phyloP scores from a whole-genome alignment of 2,888 invertebrate species.

The Cheilosia pagana region DNA sequence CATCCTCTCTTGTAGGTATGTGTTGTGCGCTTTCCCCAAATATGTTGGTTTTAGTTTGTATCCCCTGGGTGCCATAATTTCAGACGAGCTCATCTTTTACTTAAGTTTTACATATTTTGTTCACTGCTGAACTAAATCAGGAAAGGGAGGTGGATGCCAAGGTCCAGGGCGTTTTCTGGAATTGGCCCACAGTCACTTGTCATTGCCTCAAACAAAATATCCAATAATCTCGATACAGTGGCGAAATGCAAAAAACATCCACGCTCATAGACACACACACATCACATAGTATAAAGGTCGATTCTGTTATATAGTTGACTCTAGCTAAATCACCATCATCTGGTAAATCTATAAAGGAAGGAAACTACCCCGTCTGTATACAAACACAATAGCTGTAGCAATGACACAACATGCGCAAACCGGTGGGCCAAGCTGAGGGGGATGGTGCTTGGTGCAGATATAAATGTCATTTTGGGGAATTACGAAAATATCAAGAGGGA shows the following conservation, averaged over 20 bases:
- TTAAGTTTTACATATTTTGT: conserved; percentile 83
- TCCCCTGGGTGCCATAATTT: conserved; percentile 83
- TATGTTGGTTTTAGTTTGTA: conserved; percentile 74
- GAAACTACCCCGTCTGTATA: conserved; percentile 37
- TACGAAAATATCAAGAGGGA: conserved; percentile 69
- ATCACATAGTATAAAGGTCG: conserved; percentile 29
- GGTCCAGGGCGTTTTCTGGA: conserved; percentile 21
- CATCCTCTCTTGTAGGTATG: neutral
- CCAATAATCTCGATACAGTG: conserved; percentile 54
- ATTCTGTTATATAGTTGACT: conserved; percentile 22
- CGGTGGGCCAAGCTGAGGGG: neutral
- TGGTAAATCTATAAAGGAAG: conserved; percentile 18
- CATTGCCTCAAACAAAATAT: conserved; percentile 60
- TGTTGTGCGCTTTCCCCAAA: conserved; percentile 63
- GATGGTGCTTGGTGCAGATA: conserved; percentile 46
- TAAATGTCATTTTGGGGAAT: conserved; percentile 66
- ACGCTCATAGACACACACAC: neutral
- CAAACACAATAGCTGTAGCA: conserved; percentile 28
- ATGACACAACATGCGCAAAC: conserved; percentile 54
- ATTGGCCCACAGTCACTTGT: conserved; percentile 54
- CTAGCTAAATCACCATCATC: conserved; percentile 17
- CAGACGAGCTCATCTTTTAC: conserved; percentile 84
- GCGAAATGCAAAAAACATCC: conserved; percentile 22
- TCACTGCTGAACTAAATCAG: neutral
- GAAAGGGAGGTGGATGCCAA: neutral